These are phyloP conservation scores for Anthoscopus minutus DNA, from an alignment of 2,113 vertebrate species.

Conservation along the genomic window DNA sequence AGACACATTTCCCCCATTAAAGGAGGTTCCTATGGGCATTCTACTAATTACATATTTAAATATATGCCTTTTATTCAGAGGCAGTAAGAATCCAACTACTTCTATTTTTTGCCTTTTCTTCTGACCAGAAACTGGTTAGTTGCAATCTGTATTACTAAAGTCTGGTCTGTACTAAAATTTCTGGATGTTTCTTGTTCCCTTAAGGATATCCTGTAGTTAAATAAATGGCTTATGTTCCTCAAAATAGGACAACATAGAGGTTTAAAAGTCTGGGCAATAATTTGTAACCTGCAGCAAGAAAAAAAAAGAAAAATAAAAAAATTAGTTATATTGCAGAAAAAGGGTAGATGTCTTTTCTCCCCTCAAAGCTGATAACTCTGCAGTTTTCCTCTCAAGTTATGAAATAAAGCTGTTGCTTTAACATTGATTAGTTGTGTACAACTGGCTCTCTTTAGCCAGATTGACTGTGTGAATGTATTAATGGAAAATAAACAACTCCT, in stretches of 20 bases:
- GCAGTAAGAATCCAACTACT: neutral
- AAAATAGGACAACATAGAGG: neutral
- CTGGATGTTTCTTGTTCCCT: neutral
- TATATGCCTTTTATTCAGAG: neutral
- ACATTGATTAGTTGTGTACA: neutral
- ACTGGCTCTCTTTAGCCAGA: neutral
- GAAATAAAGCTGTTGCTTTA: neutral
- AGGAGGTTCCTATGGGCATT: neutral
- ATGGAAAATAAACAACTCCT: slow-evolving; percentile 20
- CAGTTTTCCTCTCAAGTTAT: neutral
- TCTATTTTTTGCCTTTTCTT: neutral
- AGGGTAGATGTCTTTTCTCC: neutral
- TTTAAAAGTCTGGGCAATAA: neutral
- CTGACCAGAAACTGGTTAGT: neutral
- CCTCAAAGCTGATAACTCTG: neutral
- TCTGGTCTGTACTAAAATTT: neutral
- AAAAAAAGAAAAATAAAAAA: neutral
- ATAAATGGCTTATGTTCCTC: neutral
- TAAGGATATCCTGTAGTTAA: neutral
- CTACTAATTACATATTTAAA: neutral
- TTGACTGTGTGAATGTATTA: neutral
- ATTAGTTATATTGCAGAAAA: neutral
- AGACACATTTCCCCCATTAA: neutral
- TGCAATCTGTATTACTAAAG: neutral
- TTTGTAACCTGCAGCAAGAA: neutral